These are phyloP conservation scores for Chalcosyrphus nemorum DNA, from an alignment of 2,888 invertebrate species.

Conservation along the genomic window DNA sequence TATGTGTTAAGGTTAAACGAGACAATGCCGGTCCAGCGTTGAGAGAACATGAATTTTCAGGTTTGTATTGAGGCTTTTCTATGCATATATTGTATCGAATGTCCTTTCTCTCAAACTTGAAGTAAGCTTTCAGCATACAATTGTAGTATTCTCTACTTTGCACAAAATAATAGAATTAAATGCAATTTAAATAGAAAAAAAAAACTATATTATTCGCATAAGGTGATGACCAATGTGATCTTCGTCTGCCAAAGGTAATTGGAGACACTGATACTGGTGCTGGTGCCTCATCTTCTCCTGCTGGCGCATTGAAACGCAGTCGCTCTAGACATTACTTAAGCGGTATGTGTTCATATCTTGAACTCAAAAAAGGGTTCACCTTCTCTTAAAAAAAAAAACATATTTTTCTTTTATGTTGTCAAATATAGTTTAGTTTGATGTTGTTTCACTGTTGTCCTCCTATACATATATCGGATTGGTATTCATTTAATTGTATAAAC, in stretches of 20 bases:
- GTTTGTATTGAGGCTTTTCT: constrained; percentile 82
- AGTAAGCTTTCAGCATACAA: constrained; percentile 2
- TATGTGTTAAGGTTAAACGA: constrained; percentile 94
- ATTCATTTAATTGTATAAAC: constrained; percentile 1
- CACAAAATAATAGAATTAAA: constrained; percentile 22
- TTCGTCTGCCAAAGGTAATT: constrained; percentile 80
- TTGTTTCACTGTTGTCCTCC: constrained; percentile 11
- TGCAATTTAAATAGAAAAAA: constrained; percentile 40
- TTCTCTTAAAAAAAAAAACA: background rate
- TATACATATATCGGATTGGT: background rate
- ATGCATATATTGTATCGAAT: background rate
- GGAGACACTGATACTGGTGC: constrained; percentile 79
- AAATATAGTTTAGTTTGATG: constrained; percentile 21
- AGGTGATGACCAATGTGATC: constrained; percentile 75
- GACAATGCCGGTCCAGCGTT: constrained; percentile 86
- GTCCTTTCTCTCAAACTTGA: constrained; percentile 19
- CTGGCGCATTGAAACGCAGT: constrained; percentile 78
- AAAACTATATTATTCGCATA: constrained; percentile 65
- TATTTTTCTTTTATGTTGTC: constrained; percentile 14
- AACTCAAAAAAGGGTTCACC: constrained; percentile 21
- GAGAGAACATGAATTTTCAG: constrained; percentile 90
- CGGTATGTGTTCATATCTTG: constrained; percentile 77
- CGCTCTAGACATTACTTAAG: constrained; percentile 82
- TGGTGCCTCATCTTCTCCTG: constrained; percentile 77
- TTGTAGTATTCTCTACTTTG: constrained; percentile 1